phyloP scores from a whole-genome alignment of 2,888 invertebrate genomes.

The Oeneis ivallda region DNA sequence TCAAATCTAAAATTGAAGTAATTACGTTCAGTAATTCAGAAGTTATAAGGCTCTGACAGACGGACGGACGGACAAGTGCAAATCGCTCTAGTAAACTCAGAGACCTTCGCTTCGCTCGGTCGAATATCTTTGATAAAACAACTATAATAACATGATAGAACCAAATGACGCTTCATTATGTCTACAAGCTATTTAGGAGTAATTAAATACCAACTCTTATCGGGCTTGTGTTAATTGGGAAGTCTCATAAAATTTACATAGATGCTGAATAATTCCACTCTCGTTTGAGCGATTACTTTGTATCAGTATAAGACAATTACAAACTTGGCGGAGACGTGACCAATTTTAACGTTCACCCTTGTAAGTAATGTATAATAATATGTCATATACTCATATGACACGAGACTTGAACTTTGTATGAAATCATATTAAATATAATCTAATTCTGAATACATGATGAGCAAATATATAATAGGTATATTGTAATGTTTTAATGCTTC shows the following conservation, averaged over 20 bases:
- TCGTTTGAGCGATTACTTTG: background rate
- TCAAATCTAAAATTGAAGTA: no score
- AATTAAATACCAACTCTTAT: slow-evolving; percentile 1
- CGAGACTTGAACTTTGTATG: background rate
- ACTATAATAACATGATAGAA: background rate
- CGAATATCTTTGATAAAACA: background rate
- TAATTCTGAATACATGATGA: background rate
- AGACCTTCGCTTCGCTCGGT: no score
- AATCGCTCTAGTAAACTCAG: no score
- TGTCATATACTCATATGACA: background rate
- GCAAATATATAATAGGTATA: background rate
- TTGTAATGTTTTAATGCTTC: no score
- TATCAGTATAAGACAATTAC: background rate
- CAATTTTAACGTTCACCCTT: slow-evolving; percentile 2
- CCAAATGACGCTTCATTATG: background rate
- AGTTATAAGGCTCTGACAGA: no score
- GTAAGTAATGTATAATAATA: background rate
- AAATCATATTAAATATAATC: background rate
- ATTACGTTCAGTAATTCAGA: no score
- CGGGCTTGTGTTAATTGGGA: background rate
- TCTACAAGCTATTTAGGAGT: background rate
- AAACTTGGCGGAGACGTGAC: slow-evolving; percentile 11
- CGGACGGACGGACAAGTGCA: no score
- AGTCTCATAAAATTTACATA: slow-evolving; percentile 7
- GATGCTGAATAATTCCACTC: background rate